Evolutionary conservation across 2,113 vertebrate genomes (phyloP).

Genomic region (Myrmecophaga tridactyla): DNA sequence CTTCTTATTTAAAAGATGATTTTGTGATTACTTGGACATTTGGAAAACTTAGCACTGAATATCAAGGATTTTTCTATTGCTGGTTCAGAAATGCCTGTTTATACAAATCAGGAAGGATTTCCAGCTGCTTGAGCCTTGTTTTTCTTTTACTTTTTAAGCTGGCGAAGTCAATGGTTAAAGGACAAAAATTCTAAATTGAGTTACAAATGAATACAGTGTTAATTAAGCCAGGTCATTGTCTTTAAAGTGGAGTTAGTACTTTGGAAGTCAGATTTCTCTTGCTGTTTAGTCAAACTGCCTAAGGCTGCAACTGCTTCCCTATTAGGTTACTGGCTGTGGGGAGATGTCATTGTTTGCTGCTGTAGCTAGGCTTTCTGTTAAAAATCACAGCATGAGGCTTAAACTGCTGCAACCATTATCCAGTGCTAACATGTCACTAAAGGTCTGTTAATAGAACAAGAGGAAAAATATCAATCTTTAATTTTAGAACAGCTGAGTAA

Average conservation of each 20-base stretch:
- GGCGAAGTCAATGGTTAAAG: slow-evolving; percentile 58
- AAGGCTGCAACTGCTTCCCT: slow-evolving; percentile 72
- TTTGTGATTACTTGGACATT: slow-evolving; percentile 45
- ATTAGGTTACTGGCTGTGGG: slow-evolving; percentile 62
- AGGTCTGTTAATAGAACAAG: slow-evolving; percentile 80
- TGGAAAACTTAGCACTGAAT: slow-evolving; percentile 15
- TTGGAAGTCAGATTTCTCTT: slow-evolving; percentile 72
- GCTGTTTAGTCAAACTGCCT: slow-evolving; percentile 69
- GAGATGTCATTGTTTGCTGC: slow-evolving; percentile 73
- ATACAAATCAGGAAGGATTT: slow-evolving; percentile 46
- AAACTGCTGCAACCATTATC: slow-evolving; percentile 79
- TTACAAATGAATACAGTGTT: slow-evolving; percentile 68
- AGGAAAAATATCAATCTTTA: slow-evolving; percentile 78
- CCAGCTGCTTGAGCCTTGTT: slow-evolving; percentile 33
- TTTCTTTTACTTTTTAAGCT: slow-evolving; percentile 55
- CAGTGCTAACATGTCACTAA: slow-evolving; percentile 74
- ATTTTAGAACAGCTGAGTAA: slow-evolving; percentile 77
- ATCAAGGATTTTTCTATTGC: slow-evolving; percentile 34
- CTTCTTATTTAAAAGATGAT: slow-evolving; percentile 5
- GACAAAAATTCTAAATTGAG: slow-evolving; percentile 61
- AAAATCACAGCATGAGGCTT: slow-evolving; percentile 82
- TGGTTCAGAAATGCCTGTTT: slow-evolving; percentile 58
- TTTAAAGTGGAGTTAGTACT: slow-evolving; percentile 62
- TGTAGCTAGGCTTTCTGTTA: slow-evolving; percentile 75
- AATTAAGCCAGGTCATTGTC: slow-evolving; percentile 73